Evolutionary conservation across 2,888 invertebrate genomes (phyloP), one percentile per base, ranked within the genome.

Genomic region (Leucophenga montana): DNA sequence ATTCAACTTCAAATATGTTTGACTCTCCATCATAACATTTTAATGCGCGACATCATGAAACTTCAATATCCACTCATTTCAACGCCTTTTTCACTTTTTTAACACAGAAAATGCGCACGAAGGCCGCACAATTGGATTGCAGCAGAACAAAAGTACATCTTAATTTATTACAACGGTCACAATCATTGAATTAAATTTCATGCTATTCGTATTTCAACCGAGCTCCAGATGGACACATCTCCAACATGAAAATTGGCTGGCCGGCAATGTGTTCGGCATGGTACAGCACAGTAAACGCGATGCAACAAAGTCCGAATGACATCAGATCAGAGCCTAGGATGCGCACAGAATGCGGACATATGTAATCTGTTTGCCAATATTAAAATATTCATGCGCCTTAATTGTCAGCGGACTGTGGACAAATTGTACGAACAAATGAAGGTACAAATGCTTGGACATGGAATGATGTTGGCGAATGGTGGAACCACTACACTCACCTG

Each of bases 341-440:
- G 61, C 16, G 61, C 16, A 11, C 13, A 46, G 20, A 44, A 62
- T 62, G 44, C 61, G 61, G 61, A 80, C 77, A 83, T 83, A 79
- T 77, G 83, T 81, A 83, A 81, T 81, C 81, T 81, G 83, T 83
- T 81, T 81, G 83, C 80, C 83, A 82, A 81, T 83, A 81, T 82
- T 81, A 81, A 81, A 81, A 81, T 81, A 81, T 81, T 81, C 83
- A 81, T 81, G 78, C 82, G 78, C 81, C 81, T 83, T 81, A 83
- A 81, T 81, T 81, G 81, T 81, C 81, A 81, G 83, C 80, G 81
- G 83, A 70, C 75, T 1, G 6, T 46, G 46, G 46, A 13, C 46
- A 46, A 46, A 14, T 46, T 46, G 46, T 46, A n/a, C 8, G 14
- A n/a, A n/a, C 46, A 13, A 13, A 46, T 13, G 14, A 46, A 14